Conservation (phyloP, 35 echinoderm and acorn worm genomes). For the Anneissia japonica region DNA sequence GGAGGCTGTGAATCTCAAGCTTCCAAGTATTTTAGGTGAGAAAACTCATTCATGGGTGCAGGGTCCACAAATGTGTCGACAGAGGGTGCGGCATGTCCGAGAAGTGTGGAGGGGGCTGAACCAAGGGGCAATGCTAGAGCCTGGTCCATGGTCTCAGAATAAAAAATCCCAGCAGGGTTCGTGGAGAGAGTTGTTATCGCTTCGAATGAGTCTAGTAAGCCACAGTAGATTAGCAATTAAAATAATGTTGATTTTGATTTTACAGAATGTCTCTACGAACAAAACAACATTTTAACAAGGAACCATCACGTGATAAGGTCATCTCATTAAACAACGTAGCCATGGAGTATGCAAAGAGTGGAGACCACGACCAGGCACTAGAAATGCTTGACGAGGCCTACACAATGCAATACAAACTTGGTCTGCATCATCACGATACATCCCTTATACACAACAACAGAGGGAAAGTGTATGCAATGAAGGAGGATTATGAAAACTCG, state of each 20-base stretch:
- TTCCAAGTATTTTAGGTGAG: background rate
- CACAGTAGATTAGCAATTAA: too few species aligned
- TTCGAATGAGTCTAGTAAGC: too few species aligned
- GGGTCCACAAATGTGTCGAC: too few species aligned
- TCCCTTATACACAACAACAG: conserved; percentile 27
- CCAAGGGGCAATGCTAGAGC: too few species aligned
- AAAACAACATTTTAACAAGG: conserved; percentile 11
- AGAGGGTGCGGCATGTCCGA: too few species aligned
- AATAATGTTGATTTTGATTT: too few species aligned
- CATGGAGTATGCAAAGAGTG: background rate
- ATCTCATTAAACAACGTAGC: conserved; percentile 32
- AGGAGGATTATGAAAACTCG: background rate
- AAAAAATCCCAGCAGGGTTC: too few species aligned
- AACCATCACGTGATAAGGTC: background rate
- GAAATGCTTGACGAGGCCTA: conserved; percentile 21
- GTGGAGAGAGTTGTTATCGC: too few species aligned
- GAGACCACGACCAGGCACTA: background rate
- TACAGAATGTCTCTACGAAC: background rate
- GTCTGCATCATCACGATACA: conserved; percentile 23
- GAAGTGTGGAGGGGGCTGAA: too few species aligned
- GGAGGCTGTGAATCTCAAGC: background rate
- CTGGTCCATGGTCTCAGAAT: too few species aligned
- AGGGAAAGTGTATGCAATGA: conserved; percentile 17
- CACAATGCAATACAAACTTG: conserved; percentile 12
- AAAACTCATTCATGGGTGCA: too few species aligned